Evolutionary conservation across 2,113 vertebrate genomes (phyloP).

Genomic region (Eolophus roseicapilla): DNA sequence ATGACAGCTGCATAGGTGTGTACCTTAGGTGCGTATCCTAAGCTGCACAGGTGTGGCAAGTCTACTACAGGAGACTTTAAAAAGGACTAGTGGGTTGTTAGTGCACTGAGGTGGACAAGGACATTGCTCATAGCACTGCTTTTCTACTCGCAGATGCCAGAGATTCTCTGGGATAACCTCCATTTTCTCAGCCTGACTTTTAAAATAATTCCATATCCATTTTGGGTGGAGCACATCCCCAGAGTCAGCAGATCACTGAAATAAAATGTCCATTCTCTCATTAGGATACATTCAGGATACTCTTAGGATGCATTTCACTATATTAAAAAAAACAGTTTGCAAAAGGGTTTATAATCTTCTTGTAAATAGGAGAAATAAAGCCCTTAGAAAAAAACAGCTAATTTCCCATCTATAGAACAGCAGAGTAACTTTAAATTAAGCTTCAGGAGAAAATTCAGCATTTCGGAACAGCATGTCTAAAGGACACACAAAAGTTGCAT

Average conservation of each 20-base stretch:
- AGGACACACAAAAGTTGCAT: not conserved
- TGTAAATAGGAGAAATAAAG: not conserved
- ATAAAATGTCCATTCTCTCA: not conserved
- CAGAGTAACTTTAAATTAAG: not conserved
- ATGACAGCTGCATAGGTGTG: not conserved
- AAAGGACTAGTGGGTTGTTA: not conserved
- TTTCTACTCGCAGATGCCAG: not conserved
- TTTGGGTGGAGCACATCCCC: not conserved
- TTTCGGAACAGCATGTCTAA: not conserved
- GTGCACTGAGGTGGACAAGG: no score
- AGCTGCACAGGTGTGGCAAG: not conserved
- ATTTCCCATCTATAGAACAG: not conserved
- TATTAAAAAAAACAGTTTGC: not conserved
- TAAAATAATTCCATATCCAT: not conserved
- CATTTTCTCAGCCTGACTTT: not conserved
- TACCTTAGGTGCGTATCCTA: no score
- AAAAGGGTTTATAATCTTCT: not conserved
- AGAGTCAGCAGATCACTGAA: not conserved
- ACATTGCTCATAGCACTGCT: not conserved
- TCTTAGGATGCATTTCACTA: not conserved
- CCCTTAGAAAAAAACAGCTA: not conserved
- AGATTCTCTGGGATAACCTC: not conserved
- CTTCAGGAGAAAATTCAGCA: not conserved
- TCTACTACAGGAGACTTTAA: not conserved
- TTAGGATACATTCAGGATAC: not conserved